phyloP scores from a whole-genome alignment of 2,113 vertebrate genomes.

The Ictalurus punctatus region DNA sequence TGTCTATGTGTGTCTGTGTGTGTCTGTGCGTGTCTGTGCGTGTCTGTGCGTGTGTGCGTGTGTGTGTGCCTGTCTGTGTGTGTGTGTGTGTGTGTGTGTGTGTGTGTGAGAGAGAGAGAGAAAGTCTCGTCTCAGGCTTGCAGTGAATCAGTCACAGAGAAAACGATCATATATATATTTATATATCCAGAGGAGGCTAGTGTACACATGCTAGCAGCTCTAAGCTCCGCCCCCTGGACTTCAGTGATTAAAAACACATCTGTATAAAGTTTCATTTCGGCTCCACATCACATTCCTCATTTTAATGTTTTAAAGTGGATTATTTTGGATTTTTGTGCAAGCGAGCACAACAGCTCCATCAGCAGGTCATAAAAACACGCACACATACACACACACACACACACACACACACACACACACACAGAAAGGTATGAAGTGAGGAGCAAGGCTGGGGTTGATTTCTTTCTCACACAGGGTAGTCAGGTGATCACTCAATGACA shows the following conservation, averaged over 20 bases:
- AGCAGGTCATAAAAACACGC: not conserved
- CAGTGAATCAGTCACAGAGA: too few species aligned
- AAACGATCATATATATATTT: too few species aligned
- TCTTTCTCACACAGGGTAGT: not conserved
- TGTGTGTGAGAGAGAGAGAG: not conserved
- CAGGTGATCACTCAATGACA: not conserved
- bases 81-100: not conserved
- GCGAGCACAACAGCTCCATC: not conserved
- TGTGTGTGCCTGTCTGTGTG: not conserved
- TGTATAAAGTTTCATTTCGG: too few species aligned
- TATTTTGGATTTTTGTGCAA: not conserved
- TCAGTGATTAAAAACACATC: too few species aligned
- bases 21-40: not conserved
- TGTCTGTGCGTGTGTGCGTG: not conserved
- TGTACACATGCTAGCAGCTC: not conserved
- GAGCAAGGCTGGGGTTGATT: too few species aligned
- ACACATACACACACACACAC: not conserved
- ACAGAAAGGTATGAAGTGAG: too few species aligned
- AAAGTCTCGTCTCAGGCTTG: too few species aligned
- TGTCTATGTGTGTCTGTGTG: not conserved
- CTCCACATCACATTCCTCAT: too few species aligned
- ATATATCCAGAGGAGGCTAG: too few species aligned
- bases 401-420: too few species aligned
- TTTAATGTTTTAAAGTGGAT: too few species aligned
- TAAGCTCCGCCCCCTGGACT: too few species aligned